Percentiles rank a stretch among this genome's conserved stretches.
These are phyloP conservation scores for Tetragnatha montana DNA, from an alignment of 2,888 invertebrate species.

Conservation along the genomic window DNA sequence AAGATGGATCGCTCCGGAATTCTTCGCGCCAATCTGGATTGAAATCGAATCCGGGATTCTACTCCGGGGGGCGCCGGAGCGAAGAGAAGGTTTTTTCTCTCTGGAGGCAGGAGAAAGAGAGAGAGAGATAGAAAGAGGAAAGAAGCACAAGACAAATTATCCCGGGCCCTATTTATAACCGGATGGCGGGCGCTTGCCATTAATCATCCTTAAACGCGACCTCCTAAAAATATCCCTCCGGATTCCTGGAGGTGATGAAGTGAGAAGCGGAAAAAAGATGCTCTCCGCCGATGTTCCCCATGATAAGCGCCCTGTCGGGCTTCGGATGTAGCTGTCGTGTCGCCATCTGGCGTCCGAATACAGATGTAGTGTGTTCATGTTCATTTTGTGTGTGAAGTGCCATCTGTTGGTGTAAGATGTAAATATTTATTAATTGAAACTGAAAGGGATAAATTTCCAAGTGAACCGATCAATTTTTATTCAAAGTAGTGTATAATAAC, in stretches of 20 bases:
- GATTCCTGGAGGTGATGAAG: constrained; percentile 69
- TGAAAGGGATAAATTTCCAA: too few species aligned
- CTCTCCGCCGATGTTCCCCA: background rate
- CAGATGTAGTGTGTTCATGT: too few species aligned
- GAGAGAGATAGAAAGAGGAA: background rate
- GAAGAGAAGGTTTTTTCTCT: constrained; percentile 2
- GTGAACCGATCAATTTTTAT: too few species aligned
- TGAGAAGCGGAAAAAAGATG: constrained; percentile 54
- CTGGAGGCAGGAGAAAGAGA: too few species aligned
- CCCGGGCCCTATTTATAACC: constrained; percentile 66
- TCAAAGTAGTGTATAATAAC: too few species aligned
- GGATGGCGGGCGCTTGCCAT: constrained; percentile 55
- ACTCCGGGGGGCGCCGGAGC: constrained; percentile 52
- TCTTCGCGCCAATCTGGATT: constrained; percentile 26
- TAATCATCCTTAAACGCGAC: constrained; percentile 70
- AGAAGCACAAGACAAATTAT: constrained; percentile 67
- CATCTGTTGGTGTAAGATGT: background rate
- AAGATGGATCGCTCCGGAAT: constrained; percentile 62
- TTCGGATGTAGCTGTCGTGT: background rate
- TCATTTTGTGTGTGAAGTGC: constrained; percentile 23
- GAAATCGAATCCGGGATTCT: constrained; percentile 47
- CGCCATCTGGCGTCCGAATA: background rate
- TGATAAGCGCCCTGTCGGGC: background rate
- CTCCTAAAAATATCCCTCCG: constrained; percentile 64
- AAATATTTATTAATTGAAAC: too few species aligned